Percentiles rank a stretch among this genome's conserved stretches.
Conservation (phyloP, 2,113 vertebrate species). For the Pampusana beccarii region DNA sequence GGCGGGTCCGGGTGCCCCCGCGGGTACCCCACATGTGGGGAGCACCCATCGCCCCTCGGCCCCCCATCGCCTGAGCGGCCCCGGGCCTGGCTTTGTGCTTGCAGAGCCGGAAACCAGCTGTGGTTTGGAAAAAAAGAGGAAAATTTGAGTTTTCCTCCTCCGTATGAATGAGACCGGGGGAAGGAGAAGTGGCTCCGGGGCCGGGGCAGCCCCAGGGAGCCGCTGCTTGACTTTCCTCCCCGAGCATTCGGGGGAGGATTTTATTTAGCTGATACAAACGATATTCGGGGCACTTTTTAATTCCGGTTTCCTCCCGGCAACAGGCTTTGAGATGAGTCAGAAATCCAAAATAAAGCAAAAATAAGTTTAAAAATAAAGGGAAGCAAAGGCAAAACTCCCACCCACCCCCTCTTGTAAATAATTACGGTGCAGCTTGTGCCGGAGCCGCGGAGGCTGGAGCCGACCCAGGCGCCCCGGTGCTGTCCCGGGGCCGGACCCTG, state of each 20-base stretch:
- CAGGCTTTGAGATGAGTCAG: slow-evolving; percentile 28
- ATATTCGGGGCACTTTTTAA: not conserved
- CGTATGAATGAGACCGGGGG: not conserved
- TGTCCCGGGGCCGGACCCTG: not conserved
- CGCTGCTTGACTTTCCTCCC: not conserved
- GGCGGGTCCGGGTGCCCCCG: fast-evolving
- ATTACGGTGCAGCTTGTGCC: not conserved
- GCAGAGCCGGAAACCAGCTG: not conserved
- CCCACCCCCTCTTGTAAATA: not conserved
- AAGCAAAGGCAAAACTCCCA: not conserved
- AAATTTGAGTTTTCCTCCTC: not conserved
- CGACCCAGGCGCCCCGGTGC: not conserved
- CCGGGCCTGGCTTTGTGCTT: not conserved
- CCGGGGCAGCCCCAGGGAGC: not conserved
- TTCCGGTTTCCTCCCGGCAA: slow-evolving; percentile 37
- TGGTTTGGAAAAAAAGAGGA: not conserved
- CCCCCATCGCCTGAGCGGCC: not conserved
- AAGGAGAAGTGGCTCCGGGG: not conserved
- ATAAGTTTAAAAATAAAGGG: not conserved
- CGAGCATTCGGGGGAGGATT: not conserved
- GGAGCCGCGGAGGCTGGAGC: not conserved
- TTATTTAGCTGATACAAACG: not conserved
- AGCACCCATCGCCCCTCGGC: not conserved
- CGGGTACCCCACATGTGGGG: not conserved
- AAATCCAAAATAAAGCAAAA: slow-evolving; percentile 15